phyloP scores from a whole-genome alignment of 2,113 vertebrate species.

The Platanista minor region DNA sequence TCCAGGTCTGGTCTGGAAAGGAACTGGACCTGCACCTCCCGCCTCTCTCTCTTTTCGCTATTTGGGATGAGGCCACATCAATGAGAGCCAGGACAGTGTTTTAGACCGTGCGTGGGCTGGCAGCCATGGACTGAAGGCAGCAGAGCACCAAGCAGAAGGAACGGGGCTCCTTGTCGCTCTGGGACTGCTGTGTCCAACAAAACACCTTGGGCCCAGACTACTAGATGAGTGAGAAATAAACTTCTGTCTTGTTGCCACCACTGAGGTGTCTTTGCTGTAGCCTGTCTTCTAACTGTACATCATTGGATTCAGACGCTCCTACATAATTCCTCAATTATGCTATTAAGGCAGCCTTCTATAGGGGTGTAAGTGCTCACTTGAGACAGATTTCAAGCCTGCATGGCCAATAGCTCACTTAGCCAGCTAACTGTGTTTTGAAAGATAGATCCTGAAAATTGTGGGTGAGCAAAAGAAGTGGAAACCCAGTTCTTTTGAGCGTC shows the following conservation, averaged over 20 bases:
- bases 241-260: background rate
- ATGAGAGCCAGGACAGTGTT: background rate
- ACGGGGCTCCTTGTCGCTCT: background rate
- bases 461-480: background rate
- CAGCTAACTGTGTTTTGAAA: slow-evolving; percentile 5
- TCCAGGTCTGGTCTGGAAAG: background rate
- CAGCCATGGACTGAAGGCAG: background rate
- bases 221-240: background rate
- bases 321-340: background rate
- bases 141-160: background rate
- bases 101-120: rapidly evolving
- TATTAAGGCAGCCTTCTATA: background rate
- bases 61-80: background rate
- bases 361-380: background rate
- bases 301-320: background rate
- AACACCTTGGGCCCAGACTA: background rate
- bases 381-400: slow-evolving; percentile 31
- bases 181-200: background rate
- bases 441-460: background rate
- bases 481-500: background rate
- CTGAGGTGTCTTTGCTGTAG: background rate
- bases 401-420: background rate
- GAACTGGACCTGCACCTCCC: background rate
- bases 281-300: background rate
- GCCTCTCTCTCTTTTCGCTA: background rate